A percentile compares a stretch with the other conserved stretches of the same genome.
phyloP scores from a whole-genome alignment of 2,888 invertebrate genomes.

The Leptinotarsa tumamoca region DNA sequence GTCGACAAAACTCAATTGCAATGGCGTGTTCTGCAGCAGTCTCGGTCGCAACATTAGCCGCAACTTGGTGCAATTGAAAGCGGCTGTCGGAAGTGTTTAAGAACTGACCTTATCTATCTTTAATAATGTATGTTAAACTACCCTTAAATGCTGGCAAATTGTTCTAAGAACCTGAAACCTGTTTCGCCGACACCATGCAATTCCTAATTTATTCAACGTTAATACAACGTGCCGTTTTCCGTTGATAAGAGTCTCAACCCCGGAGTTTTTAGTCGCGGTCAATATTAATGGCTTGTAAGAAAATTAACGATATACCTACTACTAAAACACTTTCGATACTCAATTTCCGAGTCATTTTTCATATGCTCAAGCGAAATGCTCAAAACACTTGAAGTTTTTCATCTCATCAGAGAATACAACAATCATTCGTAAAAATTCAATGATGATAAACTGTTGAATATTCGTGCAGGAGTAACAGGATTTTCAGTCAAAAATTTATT shows the following conservation, averaged over 20 bases:
- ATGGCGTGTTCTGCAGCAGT: conserved; percentile 54
- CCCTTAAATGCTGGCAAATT: conserved; percentile 67
- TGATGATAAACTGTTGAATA: too few species aligned
- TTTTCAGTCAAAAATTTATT: too few species aligned
- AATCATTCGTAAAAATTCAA: too few species aligned
- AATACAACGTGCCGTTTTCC: conserved; percentile 41
- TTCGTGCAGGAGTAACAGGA: too few species aligned
- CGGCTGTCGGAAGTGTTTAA: conserved; percentile 66
- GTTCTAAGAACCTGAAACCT: conserved; percentile 58
- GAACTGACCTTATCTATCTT: conserved; percentile 63
- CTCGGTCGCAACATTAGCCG: conserved; percentile 46
- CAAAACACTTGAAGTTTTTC: too few species aligned
- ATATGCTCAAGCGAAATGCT: too few species aligned
- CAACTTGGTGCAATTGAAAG: conserved; percentile 64
- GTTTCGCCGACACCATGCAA: conserved; percentile 58
- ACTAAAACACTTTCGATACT: too few species aligned
- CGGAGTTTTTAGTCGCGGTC: conserved; percentile 19
- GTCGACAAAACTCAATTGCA: conserved; percentile 41
- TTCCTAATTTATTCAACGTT: conserved; percentile 50
- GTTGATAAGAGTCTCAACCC: conserved; percentile 37
- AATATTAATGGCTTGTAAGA: background rate
- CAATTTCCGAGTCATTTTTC: too few species aligned
- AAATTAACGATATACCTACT: too few species aligned
- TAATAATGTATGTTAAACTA: conserved; percentile 67
- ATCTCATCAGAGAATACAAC: too few species aligned